Conservation (phyloP, 2,888 invertebrate species). For the Metalampra italica region DNA sequence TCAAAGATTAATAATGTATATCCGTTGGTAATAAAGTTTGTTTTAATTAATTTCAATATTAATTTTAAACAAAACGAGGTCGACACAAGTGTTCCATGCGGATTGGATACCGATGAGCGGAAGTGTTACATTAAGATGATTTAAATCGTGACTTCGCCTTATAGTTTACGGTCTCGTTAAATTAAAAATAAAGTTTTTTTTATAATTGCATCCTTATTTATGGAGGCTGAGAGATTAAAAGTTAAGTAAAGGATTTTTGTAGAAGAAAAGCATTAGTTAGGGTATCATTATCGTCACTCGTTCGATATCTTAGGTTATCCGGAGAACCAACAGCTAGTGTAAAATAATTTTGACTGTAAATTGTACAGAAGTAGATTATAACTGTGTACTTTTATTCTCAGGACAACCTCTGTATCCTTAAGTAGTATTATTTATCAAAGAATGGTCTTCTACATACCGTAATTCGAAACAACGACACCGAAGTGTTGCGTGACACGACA, state of each 20-base stretch:
- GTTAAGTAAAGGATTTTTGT: too few species aligned
- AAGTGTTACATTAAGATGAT: neutral
- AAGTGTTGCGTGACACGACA: conserved; percentile 9
- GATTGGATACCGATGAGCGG: neutral
- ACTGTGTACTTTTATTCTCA: too few species aligned
- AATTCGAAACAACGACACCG: neutral
- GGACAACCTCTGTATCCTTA: too few species aligned
- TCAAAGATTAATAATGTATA: neutral
- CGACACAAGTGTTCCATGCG: neutral
- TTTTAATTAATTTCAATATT: neutral
- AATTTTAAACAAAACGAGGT: neutral
- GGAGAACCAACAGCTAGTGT: too few species aligned
- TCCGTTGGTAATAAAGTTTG: conserved; percentile 1
- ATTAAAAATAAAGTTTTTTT: neutral
- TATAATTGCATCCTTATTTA: too few species aligned
- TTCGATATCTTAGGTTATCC: too few species aligned
- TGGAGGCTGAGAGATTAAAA: too few species aligned
- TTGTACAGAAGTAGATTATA: too few species aligned
- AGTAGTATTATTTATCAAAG: too few species aligned
- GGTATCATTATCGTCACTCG: too few species aligned
- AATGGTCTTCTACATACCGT: neutral
- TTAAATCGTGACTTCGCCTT: neutral
- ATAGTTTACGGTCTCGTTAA: neutral
- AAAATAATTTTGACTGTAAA: too few species aligned
- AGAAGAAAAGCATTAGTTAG: too few species aligned